Conservation (phyloP, 2,113 vertebrate species). For the Felis catus region F.catus_Fca126_mat1.0 CM031411.1:117802001-117802500, state of each 20-base stretch:
- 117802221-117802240: neutral
- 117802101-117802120: neutral
- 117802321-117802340: neutral
- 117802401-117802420: neutral
- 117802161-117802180: neutral
- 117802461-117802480: too few species aligned
- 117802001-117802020: neutral
- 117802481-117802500: too few species aligned
- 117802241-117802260: neutral
- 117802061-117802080: neutral
- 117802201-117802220: neutral
- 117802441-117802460: too few species aligned
- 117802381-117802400: neutral
- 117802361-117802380: neutral
- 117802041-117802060: neutral
- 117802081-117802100: neutral
- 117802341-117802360: neutral
- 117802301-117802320: neutral
- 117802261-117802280: neutral
- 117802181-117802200: neutral
- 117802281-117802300: neutral
- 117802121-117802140: neutral
- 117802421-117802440: neutral
- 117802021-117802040: neutral
- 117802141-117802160: neutral